Percentiles rank a stretch among this genome's conserved stretches.
These are phyloP conservation scores for Hermaeophaga mercurialis DNA, from an alignment of 2,888 invertebrate species.

Conservation along the genomic window DNA sequence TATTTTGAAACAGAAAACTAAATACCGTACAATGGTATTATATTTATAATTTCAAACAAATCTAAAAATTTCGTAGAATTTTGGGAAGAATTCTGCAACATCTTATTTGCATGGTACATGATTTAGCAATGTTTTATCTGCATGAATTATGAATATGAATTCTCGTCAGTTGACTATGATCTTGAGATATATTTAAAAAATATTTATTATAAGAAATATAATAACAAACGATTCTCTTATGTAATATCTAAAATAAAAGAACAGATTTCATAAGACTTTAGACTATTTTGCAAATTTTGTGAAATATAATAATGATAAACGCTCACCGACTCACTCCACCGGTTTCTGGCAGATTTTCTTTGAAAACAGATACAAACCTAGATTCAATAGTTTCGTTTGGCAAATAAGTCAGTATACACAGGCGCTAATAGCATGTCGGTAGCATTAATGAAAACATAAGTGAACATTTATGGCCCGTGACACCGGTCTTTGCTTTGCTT, in stretches of 20 bases:
- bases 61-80: no score
- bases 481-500: constrained; percentile 54
- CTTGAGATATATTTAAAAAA: no score
- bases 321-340: neutral
- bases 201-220: no score
- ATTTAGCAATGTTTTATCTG: no score
- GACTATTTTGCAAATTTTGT: neutral
- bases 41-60: no score
- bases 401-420: constrained; percentile 28
- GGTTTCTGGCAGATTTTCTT: constrained; percentile 13
- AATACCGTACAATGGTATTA: no score
- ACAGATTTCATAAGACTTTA: neutral
- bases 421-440: constrained; percentile 54
- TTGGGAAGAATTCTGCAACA: no score
- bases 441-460: constrained; percentile 60
- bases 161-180: no score
- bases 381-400: constrained; percentile 20
- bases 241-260: neutral
- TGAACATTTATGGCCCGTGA: constrained; percentile 59
- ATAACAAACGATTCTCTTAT: no score
- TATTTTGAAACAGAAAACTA: no score
- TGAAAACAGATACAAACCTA: constrained; percentile 19
- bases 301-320: constrained; percentile 9
- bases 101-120: no score
- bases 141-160: no score